Conservation (phyloP, 2,888 invertebrate species). For the Meandrusa payeni region DNA sequence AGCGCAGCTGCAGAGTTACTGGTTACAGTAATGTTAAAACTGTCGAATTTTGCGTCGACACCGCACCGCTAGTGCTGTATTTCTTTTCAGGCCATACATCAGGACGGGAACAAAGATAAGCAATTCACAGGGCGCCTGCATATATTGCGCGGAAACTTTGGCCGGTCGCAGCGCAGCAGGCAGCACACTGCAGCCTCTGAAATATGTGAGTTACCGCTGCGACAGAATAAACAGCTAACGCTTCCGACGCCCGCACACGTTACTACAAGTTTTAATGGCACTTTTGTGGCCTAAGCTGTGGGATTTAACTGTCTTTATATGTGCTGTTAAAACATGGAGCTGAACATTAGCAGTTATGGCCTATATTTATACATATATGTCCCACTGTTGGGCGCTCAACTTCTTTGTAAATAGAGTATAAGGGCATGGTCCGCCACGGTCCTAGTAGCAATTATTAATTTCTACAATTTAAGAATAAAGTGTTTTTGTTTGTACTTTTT, state of each 20-base stretch:
- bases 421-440: too few relatives aligned
- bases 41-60: conserved; percentile 1
- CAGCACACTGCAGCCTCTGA: conserved; percentile 9
- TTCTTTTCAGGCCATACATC: conserved; percentile 25
- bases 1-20: background rate
- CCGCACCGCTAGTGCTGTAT: conserved; percentile 1
- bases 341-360: too few relatives aligned
- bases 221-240: conserved; percentile 19
- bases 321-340: too few relatives aligned
- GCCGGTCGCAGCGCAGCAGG: conserved; percentile 18
- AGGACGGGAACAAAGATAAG: conserved; percentile 28
- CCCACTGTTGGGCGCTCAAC: too few relatives aligned
- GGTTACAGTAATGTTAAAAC: background rate
- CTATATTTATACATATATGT: too few relatives aligned
- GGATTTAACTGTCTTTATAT: conserved; percentile 11
- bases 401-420: too few relatives aligned
- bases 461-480: too few relatives aligned
- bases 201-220: conserved; percentile 18
- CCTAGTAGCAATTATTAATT: too few relatives aligned
- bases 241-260: background rate
- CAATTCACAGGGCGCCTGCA: conserved; percentile 30
- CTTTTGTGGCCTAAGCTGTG: conserved; percentile 13
- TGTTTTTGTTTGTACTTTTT: too few relatives aligned
- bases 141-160: conserved; percentile 30
- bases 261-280: conserved; percentile 20